Conservation (phyloP, 1,140 invertebrate species). For the Drosophila mojavensis region DNA sequence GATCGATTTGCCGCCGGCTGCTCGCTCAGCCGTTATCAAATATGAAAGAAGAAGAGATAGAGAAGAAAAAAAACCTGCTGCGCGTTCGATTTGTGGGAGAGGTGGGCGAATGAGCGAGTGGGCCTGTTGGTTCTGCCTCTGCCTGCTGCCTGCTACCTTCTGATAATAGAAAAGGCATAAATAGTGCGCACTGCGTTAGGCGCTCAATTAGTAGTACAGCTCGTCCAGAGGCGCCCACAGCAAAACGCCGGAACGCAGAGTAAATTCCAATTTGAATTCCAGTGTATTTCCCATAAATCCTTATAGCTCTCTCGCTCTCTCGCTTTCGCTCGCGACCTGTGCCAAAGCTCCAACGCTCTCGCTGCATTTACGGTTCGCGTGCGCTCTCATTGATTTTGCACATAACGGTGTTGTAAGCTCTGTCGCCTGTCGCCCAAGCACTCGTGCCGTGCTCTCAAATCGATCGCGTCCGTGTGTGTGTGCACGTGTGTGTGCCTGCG, state of each 20-base stretch:
- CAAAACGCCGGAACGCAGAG: constrained; percentile 21
- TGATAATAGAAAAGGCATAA: constrained; percentile 77
- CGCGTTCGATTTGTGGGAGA: constrained; percentile 28
- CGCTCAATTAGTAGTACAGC: constrained; percentile 57
- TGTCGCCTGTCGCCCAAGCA: constrained; percentile 18
- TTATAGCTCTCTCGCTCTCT: constrained; percentile 25
- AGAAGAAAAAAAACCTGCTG: background rate
- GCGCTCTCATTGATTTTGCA: background rate
- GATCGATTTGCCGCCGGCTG: background rate
- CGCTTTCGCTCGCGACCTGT: background rate
- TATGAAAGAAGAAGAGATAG: too few species aligned
- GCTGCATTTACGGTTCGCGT: constrained; percentile 1
- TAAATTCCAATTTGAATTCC: constrained; percentile 2
- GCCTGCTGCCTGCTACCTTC: constrained; percentile 6
- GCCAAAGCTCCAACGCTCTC: background rate
- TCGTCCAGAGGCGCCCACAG: constrained; percentile 49
- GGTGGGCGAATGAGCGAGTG: constrained; percentile 5
- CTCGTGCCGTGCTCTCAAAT: constrained; percentile 18
- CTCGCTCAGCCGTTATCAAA: constrained; percentile 6
- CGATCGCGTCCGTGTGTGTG: constrained; percentile 16
- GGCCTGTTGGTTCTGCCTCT: constrained; percentile 16
- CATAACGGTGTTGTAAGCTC: constrained; percentile 26
- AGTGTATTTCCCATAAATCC: constrained; percentile 23
- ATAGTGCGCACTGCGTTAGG: constrained; percentile 51
- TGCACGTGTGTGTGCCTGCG: background rate